phyloP scores from a whole-genome alignment of 2,797 vertebrate genomes.

The Hipposideros larvatus region DNA sequence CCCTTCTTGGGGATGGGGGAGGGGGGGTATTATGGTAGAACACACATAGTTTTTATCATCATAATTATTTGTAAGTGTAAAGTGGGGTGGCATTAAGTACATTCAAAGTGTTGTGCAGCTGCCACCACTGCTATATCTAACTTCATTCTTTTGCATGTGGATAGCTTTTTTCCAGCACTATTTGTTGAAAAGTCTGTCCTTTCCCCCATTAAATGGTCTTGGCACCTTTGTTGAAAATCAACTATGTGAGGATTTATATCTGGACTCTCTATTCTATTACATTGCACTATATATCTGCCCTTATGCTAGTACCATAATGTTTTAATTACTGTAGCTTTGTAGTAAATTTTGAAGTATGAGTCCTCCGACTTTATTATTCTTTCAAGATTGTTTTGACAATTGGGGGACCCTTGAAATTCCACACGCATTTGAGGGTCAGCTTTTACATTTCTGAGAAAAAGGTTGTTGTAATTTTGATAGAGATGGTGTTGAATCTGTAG shows the following conservation, averaged over 20 bases:
- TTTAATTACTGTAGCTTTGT: conserved; percentile 26
- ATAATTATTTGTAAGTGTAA: conserved; percentile 4
- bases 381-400: background rate
- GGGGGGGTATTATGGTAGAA: background rate
- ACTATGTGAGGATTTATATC: background rate
- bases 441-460: conserved; percentile 23
- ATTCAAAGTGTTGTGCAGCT: background rate
- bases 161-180: background rate
- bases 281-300: background rate
- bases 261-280: background rate
- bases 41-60: background rate
- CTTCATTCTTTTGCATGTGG: background rate
- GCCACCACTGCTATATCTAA: background rate
- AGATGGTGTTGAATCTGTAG: conserved; percentile 11
- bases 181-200: background rate
- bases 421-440: conserved; percentile 5
- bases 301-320: background rate
- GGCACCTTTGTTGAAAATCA: conserved; percentile 31
- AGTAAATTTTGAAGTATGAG: conserved; percentile 30
- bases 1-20: background rate
- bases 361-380: background rate
- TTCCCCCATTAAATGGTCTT: background rate
- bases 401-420: background rate
- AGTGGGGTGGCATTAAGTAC: background rate
- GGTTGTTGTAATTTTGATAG: background rate